Evolutionary conservation across 1,140 invertebrate species (phyloP).

Genomic region (Halyomorpha halys): DNA sequence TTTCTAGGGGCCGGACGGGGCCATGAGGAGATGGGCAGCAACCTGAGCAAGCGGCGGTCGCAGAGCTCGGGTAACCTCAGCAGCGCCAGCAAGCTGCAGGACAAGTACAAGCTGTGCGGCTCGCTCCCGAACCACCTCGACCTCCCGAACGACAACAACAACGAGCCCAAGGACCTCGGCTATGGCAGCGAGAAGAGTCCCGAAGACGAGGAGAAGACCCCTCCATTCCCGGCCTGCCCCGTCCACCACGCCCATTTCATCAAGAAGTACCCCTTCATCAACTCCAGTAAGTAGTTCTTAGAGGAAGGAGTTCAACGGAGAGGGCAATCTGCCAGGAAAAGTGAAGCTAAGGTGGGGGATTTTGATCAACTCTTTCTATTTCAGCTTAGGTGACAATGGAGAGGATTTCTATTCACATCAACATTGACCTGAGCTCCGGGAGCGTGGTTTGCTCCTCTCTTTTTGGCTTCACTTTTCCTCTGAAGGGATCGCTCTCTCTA

Average conservation of each 20-base stretch:
- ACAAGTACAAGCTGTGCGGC: constrained; percentile 45
- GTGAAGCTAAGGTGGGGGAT: too few species aligned
- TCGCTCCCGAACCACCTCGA: constrained; percentile 63
- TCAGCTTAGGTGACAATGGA: too few species aligned
- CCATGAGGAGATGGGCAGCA: constrained; percentile 50
- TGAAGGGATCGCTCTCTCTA: too few species aligned
- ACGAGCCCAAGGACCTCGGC: constrained; percentile 45
- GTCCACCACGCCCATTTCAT: constrained; percentile 36
- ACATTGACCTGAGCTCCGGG: too few species aligned
- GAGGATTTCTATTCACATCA: too few species aligned
- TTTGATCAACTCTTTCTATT: too few species aligned
- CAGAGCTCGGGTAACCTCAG: constrained; percentile 51
- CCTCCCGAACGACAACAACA: constrained; percentile 49
- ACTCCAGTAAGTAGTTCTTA: constrained; percentile 50
- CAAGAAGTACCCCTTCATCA: constrained; percentile 50
- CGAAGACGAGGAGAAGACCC: constrained; percentile 46
- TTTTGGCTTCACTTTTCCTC: too few species aligned
- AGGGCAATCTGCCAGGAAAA: too few species aligned
- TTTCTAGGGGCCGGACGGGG: constrained; percentile 16
- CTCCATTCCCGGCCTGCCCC: constrained; percentile 42
- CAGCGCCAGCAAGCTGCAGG: constrained; percentile 18
- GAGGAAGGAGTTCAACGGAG: too few species aligned
- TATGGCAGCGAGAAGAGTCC: constrained; percentile 49
- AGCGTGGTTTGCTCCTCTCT: too few species aligned
- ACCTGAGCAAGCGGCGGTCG: constrained; percentile 57